Evolutionary conservation across 35 echinoderm and acorn worm genomes (phyloP).

Genomic region (Apostichopus japonicus): DNA sequence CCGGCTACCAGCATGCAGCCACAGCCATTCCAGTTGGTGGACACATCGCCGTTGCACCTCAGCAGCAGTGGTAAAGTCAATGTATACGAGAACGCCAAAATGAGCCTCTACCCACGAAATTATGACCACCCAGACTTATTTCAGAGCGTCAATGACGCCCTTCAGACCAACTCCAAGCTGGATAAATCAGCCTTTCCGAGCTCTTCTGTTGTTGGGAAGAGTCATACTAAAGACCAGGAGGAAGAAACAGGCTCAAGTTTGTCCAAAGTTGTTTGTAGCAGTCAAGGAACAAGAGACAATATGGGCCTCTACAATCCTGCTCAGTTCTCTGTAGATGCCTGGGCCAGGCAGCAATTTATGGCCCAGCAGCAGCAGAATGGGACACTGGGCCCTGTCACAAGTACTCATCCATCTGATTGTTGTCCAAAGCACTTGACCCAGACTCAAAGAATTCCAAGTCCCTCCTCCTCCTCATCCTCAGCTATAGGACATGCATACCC

Average conservation of each 20-base stretch:
- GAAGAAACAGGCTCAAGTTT: background rate
- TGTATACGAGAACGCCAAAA: slow-evolving; percentile 92
- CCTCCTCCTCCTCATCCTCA: background rate
- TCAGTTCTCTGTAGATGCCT: slow-evolving; percentile 56
- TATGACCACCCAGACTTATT: slow-evolving; percentile 84
- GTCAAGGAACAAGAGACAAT: background rate
- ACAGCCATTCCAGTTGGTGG: slow-evolving; percentile 51
- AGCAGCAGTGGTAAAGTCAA: slow-evolving; percentile 15
- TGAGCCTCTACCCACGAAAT: slow-evolving; percentile 70
- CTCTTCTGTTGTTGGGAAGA: slow-evolving; percentile 55
- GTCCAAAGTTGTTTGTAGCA: slow-evolving; percentile 11
- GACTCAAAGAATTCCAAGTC: background rate
- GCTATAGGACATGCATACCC: slow-evolving; percentile 22
- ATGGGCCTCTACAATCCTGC: slow-evolving; percentile 18
- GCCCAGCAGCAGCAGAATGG: slow-evolving; percentile 62
- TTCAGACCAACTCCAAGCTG: slow-evolving; percentile 86
- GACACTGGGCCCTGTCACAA: background rate
- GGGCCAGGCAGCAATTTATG: slow-evolving; percentile 70
- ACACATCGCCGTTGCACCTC: background rate
- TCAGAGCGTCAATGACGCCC: slow-evolving; percentile 82
- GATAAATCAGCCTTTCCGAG: slow-evolving; percentile 52
- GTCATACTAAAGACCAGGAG: slow-evolving; percentile 60
- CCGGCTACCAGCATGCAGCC: slow-evolving; percentile 53
- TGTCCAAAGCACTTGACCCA: slow-evolving; percentile 54
- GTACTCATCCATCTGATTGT: slow-evolving; percentile 35